Base-by-base conservation (phyloP, 1,140 invertebrate genomes). In the Pogonomyrmex californicus region DNA sequence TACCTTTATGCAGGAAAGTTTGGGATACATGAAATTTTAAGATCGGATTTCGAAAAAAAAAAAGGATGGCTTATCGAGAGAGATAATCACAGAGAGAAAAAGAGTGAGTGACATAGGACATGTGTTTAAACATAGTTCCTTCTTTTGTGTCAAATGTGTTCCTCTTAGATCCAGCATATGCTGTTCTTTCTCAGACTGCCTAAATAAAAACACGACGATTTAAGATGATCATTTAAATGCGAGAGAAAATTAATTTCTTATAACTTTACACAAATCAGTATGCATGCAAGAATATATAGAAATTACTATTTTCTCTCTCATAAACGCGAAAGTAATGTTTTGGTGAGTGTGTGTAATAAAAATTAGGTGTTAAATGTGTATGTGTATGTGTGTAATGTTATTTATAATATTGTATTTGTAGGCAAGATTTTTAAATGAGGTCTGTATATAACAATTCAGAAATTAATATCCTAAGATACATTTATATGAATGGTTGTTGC, bases 1-100 rank as follows among this genome's bases (percentile, higher is more conserved):
- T 94, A 93, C 91, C 93, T 93, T 93, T 91, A 86, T 91, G 77
- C 73, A 82, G 92, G 90, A 86, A 89, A 83, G 82, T 91, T 85
- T 41, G 65, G 91, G 78, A 92, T 86, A 90, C 54, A 85, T 92
- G 89, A 92, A 92, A 89, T 86, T 92, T 90, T 87, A 68, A 90
- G 87, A 51, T 79, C 78, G 77, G 75, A 86, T 85, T 71, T 86
- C 51, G 10, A 76, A 83, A 91, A 23, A 23, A 23, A 23, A 23
- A 76, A 49, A 85, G 85, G 87, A 92, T 90, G 90, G 90, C 87
- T 92, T 83, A 86, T 87, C 49, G 70, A 83, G 73, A 90, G 17
- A 91, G 62, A 79, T 71, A 75, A 44, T 86, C 30, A 68, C 12
- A 60, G 41, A 82, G 79, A 71, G 23, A 23, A 23, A 23, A 23